Conservation (phyloP, 1,140 invertebrate species). For the Batillaria attramentaria region DNA sequence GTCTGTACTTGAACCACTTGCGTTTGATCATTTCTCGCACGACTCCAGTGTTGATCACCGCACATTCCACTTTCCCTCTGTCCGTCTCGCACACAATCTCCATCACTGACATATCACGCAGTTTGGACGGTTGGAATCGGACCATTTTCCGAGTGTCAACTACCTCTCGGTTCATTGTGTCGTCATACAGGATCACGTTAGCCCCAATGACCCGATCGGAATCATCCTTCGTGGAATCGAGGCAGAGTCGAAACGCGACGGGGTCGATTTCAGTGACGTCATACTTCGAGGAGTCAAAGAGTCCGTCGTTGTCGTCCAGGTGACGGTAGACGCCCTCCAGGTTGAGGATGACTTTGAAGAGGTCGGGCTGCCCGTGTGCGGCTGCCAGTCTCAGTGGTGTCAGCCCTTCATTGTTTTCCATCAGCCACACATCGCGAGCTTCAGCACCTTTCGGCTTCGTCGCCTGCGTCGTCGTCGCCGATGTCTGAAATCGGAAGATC, state of each 20-base stretch:
- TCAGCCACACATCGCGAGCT: constrained; percentile 48
- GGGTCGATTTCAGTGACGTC: constrained; percentile 58
- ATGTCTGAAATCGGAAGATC: too few relatives aligned
- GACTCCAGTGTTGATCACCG: constrained; percentile 35
- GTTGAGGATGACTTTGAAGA: constrained; percentile 54
- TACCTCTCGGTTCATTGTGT: too few relatives aligned
- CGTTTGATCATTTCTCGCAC: constrained; percentile 45
- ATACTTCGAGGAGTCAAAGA: constrained; percentile 50
- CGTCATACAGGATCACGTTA: too few relatives aligned
- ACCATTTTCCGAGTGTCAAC: too few relatives aligned
- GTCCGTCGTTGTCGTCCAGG: constrained; percentile 51
- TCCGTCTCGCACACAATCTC: constrained; percentile 46
- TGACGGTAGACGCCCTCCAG: constrained; percentile 53
- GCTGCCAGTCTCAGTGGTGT: constrained; percentile 54
- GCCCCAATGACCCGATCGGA: too few relatives aligned
- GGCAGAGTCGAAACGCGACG: constrained; percentile 31
- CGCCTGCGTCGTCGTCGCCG: too few relatives aligned
- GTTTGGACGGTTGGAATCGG: too few relatives aligned
- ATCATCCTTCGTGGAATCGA: too few relatives aligned
- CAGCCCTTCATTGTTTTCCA: constrained; percentile 44
- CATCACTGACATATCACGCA: constrained; percentile 38
- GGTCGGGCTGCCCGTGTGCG: constrained; percentile 36
- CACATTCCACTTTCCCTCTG: constrained; percentile 26
- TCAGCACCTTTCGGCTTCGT: too few relatives aligned
- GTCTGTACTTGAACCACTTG: constrained; percentile 47